A percentile compares a stretch with the other conserved stretches of the same genome.
phyloP scores from a whole-genome alignment of 2,113 vertebrate species.

The Notechis scutatus region DNA sequence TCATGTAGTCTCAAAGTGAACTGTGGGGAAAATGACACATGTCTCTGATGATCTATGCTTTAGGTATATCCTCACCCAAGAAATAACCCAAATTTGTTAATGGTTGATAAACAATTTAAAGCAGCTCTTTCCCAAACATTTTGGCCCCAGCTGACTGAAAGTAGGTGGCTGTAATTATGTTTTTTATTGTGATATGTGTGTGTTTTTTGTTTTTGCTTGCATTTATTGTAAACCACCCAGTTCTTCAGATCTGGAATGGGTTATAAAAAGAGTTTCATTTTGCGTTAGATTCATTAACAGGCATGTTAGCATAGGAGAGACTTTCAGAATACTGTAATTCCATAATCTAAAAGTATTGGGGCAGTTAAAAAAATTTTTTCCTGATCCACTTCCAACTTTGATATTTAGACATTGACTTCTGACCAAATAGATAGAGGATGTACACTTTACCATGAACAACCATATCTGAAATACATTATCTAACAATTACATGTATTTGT shows the following conservation, averaged over 20 bases:
- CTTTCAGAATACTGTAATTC: background rate
- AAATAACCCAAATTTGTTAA: background rate
- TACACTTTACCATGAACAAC: background rate
- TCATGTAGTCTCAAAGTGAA: background rate
- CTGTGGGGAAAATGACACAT: background rate
- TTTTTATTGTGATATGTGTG: background rate
- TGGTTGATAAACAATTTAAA: background rate
- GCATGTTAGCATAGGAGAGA: background rate
- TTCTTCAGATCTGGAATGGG: background rate
- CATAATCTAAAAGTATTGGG: background rate
- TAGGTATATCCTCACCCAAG: background rate
- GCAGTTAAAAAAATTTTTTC: background rate
- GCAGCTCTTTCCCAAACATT: background rate
- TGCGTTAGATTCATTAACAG: background rate
- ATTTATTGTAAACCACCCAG: background rate
- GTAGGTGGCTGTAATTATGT: background rate
- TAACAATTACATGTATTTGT: background rate
- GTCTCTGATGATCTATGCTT: background rate
- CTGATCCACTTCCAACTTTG: background rate
- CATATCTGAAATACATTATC: conserved; percentile 39
- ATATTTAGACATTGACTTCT: conserved; percentile 5
- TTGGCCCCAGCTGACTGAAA: background rate
- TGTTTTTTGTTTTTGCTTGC: background rate
- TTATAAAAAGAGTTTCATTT: background rate
- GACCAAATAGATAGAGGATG: background rate